Conservation (phyloP, 2,113 vertebrate species). For the Bathybates hornii region DNA sequence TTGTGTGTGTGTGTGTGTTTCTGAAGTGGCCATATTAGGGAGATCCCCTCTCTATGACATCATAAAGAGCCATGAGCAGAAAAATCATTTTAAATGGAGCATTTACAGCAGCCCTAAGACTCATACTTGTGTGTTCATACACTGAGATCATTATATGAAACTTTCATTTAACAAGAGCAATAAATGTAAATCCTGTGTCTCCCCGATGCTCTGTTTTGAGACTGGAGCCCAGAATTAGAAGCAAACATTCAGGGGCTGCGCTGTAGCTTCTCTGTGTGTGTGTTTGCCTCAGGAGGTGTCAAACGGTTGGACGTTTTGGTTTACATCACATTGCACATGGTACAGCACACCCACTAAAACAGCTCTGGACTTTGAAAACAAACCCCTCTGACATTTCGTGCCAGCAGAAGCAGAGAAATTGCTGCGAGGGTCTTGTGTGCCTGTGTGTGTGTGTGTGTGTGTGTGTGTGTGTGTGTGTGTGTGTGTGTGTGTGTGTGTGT, state of each 20-base stretch:
- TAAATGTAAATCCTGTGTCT: background rate
- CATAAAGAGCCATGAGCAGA: background rate
- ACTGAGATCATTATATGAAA: background rate
- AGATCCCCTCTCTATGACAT: background rate
- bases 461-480: background rate
- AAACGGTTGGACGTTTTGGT: background rate
- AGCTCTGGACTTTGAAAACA: background rate
- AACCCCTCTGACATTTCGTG: conserved; percentile 46
- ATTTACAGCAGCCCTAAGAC: fast-evolving
- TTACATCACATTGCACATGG: background rate
- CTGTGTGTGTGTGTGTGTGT: background rate
- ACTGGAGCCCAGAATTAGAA: background rate
- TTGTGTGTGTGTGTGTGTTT: background rate
- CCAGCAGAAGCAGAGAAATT: background rate
- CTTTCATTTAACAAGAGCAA: background rate
- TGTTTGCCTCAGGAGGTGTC: background rate
- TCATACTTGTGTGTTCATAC: background rate
- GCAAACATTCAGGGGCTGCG: no score
- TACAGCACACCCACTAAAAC: background rate
- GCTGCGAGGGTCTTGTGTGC: background rate
- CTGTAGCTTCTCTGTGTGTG: background rate
- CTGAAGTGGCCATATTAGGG: background rate
- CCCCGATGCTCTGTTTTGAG: fast-evolving
- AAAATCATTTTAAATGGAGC: fast-evolving
- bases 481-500: background rate